Percentiles rank a stretch among this genome's conserved stretches.
These are phyloP conservation scores for Ypsolopha sequella DNA, from an alignment of 2,888 invertebrate genomes.

Conservation along the genomic window DNA sequence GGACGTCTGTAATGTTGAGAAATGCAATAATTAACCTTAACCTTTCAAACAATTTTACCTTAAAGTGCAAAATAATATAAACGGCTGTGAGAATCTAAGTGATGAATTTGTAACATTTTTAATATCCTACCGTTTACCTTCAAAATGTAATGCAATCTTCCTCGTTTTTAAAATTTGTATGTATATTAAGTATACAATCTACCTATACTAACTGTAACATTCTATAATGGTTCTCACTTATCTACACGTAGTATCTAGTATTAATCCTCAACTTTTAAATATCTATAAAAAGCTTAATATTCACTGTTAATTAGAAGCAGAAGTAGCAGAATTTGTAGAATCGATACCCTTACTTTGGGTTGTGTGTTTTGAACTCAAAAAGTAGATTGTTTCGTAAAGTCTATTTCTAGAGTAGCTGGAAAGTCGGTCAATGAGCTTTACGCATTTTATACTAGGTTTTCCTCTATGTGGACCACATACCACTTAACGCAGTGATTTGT, in stretches of 20 bases:
- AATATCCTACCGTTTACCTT: conserved; percentile 4
- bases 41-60: background rate
- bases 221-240: background rate
- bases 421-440: no score
- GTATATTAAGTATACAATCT: background rate
- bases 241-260: conserved; percentile 4
- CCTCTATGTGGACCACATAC: no score
- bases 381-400: no score
- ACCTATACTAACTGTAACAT: background rate
- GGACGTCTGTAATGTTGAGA: no score
- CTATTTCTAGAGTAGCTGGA: no score
- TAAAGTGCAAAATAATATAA: conserved; percentile 32
- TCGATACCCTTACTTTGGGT: no score
- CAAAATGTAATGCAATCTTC: conserved; percentile 1
- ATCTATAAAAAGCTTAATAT: no score
- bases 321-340: no score
- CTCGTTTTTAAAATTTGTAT: conserved; percentile 4
- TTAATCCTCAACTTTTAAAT: background rate
- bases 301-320: no score
- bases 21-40: background rate
- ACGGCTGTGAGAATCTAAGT: conserved; percentile 47
- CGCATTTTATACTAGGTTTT: no score
- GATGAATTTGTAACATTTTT: conserved; percentile 24
- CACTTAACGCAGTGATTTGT: no score
- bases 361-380: no score